A percentile compares a stretch with the other conserved stretches of the same genome.
Evolutionary conservation across 2,113 vertebrate species (phyloP).

Genomic region (Apeltes quadracus): DNA sequence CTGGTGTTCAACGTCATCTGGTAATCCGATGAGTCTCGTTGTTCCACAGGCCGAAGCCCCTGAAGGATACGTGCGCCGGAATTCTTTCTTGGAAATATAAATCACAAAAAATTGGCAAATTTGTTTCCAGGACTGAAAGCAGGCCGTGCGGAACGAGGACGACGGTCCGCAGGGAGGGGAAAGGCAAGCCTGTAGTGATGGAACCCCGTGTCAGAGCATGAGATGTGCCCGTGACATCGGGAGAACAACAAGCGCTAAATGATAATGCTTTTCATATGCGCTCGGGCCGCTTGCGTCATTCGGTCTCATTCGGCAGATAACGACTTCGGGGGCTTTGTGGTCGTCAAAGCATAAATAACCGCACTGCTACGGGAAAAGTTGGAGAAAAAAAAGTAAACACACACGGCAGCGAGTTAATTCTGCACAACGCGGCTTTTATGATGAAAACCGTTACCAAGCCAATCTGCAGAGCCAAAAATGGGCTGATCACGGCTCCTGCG

Average conservation of each 20-base stretch:
- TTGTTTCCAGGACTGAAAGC: not conserved
- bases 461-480: slow-evolving; percentile 23
- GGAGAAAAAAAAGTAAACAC: slow-evolving; percentile 49
- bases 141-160: not conserved
- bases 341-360: slow-evolving; percentile 61
- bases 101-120: not conserved
- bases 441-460: slow-evolving; percentile 38
- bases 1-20: not conserved
- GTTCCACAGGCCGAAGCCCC: slow-evolving; percentile 1
- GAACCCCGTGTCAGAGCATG: not conserved
- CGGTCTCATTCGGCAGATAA: slow-evolving; percentile 49
- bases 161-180: not conserved
- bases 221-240: slow-evolving; percentile 3
- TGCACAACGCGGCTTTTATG: slow-evolving; percentile 20
- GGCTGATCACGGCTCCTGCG: slow-evolving; percentile 37
- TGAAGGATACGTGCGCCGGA: not conserved
- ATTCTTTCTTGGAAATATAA: slow-evolving; percentile 5
- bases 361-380: slow-evolving; percentile 43
- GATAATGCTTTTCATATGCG: slow-evolving; percentile 36
- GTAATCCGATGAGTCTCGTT: slow-evolving; percentile 17
- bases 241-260: slow-evolving; percentile 31
- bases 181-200: not conserved
- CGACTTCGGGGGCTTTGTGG: slow-evolving; percentile 59
- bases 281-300: slow-evolving; percentile 35
- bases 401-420: slow-evolving; percentile 30